Base-by-base conservation (phyloP, 92 coral and sea anemone genomes). In the Porites evermanni region DNA sequence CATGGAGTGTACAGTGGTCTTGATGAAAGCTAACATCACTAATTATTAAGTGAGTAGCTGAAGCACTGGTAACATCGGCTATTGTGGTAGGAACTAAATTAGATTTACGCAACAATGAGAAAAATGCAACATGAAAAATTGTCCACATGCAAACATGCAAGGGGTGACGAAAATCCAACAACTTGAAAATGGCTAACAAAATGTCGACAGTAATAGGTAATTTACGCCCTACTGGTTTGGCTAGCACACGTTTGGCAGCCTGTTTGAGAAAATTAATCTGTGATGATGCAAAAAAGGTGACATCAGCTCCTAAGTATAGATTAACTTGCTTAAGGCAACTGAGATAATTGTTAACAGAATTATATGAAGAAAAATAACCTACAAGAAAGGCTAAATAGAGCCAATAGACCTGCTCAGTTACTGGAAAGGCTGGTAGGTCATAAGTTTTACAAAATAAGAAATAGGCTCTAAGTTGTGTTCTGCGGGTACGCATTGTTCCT, bases 1-100 rank as follows among this genome's bases (percentile, higher is more conserved):
- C 80, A 26, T 24, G 67, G 23, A 59, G 80, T 13, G 50, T 59
- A 29, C 80, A 76, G 7, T 76, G 67, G 80, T 76, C 80, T 13
- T 56, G 67, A 0, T 56, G 51, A 76, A 76, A 76, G 19, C 52
- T 75, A 23, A 24, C 72, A 70, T 29, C 53, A 16, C 53, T 21
- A 58, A 59, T 19, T 76, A 66, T 20, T 7, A 74, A 23, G 21
- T 70, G 74, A 70, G 19, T 70, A 12, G 74, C 53, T 12, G 53
- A 70, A 26, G 29, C 47, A 12, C 74, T 70, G 13, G 20, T n/a
- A 32, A 18, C 74, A 26, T 70, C 23, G 13, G 74, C 19, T 70
- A 13, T 4, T 11, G 74, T 70, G 1, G 52, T 70, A 10, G 74
- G 74, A 29, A 38, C 74, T 32, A 70, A 38, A 70, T 70, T 70